phyloP scores from a whole-genome alignment of 2,888 invertebrate genomes.

The Tetranychus piercei region DNA sequence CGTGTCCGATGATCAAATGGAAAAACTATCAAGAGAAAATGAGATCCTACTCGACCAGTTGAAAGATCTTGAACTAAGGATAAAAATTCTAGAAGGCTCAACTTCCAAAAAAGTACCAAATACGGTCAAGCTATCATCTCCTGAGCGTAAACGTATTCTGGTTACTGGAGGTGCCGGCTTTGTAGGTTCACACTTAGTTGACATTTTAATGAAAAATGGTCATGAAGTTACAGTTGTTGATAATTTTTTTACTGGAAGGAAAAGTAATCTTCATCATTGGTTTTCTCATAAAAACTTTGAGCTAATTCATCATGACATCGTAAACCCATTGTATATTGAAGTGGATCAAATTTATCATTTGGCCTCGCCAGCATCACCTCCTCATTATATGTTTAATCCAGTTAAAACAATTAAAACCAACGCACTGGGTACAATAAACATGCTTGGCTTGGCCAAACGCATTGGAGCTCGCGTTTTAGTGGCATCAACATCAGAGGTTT shows the following conservation, averaged over 20 bases:
- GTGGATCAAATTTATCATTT: conserved; percentile 76
- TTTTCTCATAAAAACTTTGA: conserved; percentile 97
- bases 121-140: conserved; percentile 76
- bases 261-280: conserved; percentile 96
- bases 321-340: conserved; percentile 89
- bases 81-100: neutral
- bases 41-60: neutral
- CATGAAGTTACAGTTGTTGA: conserved; percentile 91
- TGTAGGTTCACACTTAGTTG: conserved; percentile 96
- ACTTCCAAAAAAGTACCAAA: conserved; percentile 62
- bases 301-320: conserved; percentile 93
- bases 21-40: conserved; percentile 3
- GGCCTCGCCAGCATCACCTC: conserved; percentile 95
- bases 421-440: conserved; percentile 83
- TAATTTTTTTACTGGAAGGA: conserved; percentile 93
- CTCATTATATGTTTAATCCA: conserved; percentile 98
- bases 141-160: conserved; percentile 74
- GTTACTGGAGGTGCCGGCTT: conserved; percentile 94
- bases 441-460: conserved; percentile 73
- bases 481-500: conserved; percentile 96
- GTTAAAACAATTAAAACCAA: conserved; percentile 99
- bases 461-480: conserved; percentile 79
- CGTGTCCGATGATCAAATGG: neutral
- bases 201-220: conserved; percentile 78
- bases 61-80: conserved; percentile 4